These are phyloP conservation scores for Heliothis virescens DNA, from an alignment of 1,140 invertebrate species.

Conservation along the genomic window DNA sequence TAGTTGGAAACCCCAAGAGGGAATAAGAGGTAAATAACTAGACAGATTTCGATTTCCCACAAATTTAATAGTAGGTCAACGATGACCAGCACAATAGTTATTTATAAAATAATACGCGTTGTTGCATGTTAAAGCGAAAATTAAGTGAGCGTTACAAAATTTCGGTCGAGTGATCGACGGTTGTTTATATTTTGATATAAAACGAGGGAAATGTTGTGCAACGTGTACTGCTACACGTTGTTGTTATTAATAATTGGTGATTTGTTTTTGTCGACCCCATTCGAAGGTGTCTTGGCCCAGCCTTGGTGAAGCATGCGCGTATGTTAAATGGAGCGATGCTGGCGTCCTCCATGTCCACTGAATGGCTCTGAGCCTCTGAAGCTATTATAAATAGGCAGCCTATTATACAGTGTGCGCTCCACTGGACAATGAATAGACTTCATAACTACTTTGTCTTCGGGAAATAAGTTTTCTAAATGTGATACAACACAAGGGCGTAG, in stretches of 20 bases:
- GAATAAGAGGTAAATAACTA: constrained; percentile 18
- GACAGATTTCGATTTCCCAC: constrained; percentile 9
- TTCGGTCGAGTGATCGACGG: constrained; percentile 18
- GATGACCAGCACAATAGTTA: constrained; percentile 5
- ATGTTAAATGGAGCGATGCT: constrained; percentile 72
- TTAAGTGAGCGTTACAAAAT: constrained; percentile 21
- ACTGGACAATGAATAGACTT: constrained; percentile 59
- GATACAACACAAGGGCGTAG: constrained; percentile 8
- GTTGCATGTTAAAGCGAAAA: constrained; percentile 16
- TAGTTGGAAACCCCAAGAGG: neutral
- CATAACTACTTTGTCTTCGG: constrained; percentile 37
- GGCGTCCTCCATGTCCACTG: constrained; percentile 75
- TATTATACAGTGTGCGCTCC: constrained; percentile 62
- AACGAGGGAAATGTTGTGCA: neutral
- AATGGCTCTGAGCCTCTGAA: constrained; percentile 62
- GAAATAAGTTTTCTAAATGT: constrained; percentile 40
- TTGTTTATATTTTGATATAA: constrained; percentile 28
- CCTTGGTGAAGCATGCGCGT: constrained; percentile 61
- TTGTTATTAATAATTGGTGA: constrained; percentile 11
- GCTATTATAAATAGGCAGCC: constrained; percentile 71
- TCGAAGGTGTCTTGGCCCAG: constrained; percentile 32
- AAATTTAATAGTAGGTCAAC: constrained; percentile 22
- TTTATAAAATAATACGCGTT: constrained; percentile 11
- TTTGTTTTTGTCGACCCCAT: constrained; percentile 3
- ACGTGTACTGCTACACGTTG: neutral